Conservation (phyloP, 2,113 vertebrate species). For the Tragelaphus scriptus region DNA sequence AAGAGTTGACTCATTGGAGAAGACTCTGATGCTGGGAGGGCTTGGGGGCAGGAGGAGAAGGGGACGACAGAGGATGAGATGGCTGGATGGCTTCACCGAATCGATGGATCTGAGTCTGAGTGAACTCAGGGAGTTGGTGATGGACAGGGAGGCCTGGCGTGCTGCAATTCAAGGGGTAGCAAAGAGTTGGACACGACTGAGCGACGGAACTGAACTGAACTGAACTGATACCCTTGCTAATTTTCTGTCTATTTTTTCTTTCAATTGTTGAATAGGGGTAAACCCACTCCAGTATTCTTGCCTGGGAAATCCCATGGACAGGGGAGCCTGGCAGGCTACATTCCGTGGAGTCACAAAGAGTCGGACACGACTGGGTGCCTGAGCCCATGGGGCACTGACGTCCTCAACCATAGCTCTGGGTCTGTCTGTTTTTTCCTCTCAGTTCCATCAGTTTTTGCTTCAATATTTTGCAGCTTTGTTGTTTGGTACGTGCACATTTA, state of each 20-base stretch:
- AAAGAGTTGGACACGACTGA: no score
- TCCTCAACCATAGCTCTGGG: background rate
- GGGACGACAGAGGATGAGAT: no score
- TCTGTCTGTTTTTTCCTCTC: background rate
- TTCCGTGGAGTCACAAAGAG: background rate
- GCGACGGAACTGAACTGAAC: no score
- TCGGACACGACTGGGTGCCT: rapidly evolving
- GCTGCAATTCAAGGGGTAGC: no score
- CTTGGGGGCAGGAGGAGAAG: no score
- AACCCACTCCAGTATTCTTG: background rate
- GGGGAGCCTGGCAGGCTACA: background rate
- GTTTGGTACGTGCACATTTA: background rate
- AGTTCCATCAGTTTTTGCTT: background rate
- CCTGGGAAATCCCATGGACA: background rate
- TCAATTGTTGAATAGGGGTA: background rate
- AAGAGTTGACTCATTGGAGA: no score
- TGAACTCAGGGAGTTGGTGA: no score
- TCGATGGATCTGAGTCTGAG: rapidly evolving
- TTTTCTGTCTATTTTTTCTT: background rate
- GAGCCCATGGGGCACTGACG: background rate
- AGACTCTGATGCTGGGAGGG: no score
- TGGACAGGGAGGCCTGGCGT: no score
- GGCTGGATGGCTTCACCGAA: no score
- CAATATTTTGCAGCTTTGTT: background rate
- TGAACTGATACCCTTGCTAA: background rate